Evolutionary conservation across 2,888 invertebrate genomes (phyloP).

Genomic region (Acanthosepion lycidas): DNA sequence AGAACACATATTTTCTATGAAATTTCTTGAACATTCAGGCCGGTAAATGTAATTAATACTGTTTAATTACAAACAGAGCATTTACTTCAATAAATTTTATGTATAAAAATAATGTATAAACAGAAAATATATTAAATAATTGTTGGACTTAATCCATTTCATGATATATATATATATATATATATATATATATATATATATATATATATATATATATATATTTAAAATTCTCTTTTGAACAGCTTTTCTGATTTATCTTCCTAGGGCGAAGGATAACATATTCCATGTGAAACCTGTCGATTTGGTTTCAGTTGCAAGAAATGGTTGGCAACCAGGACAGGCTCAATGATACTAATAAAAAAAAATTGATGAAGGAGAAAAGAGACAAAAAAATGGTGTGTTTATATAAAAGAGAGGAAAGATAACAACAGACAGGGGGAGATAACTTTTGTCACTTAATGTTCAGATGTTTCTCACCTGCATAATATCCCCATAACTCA

Average conservation of each 20-base stretch:
- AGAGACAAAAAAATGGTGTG: background rate
- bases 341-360: background rate
- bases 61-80: no score
- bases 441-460: background rate
- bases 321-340: background rate
- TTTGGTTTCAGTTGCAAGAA: background rate
- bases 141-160: no score
- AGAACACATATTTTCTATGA: no score
- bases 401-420: background rate
- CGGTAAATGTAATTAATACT: no score
- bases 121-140: no score
- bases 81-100: no score
- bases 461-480: background rate
- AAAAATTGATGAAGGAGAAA: background rate
- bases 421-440: background rate
- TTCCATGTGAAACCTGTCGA: background rate
- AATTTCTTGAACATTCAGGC: no score
- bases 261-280: background rate
- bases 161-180: no score
- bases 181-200: no score
- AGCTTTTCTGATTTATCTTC: background rate
- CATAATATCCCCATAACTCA: slow-evolving; percentile 20
- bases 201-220: no score
- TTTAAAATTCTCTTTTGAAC: background rate
- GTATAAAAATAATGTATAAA: no score